Evolutionary conservation across 1,140 invertebrate species (phyloP).

Genomic region (Apis mellifera): DNA sequence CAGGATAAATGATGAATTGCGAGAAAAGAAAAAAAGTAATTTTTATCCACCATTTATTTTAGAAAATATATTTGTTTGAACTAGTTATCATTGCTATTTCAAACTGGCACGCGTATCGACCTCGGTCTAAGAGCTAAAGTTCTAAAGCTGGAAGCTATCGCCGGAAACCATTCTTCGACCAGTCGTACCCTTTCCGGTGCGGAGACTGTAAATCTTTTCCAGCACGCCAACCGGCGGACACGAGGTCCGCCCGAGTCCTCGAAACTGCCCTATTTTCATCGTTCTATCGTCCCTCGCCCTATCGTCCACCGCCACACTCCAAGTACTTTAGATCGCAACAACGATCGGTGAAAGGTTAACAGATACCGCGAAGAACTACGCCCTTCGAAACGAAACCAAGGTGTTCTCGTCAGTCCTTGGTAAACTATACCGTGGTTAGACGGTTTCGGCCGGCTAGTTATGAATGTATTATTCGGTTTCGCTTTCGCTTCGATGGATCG

Average conservation of each 20-base stretch:
- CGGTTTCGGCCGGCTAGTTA: conserved; percentile 36
- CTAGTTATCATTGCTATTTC: conserved; percentile 39
- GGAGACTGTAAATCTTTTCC: conserved; percentile 72
- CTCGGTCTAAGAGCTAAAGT: conserved; percentile 28
- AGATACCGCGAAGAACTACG: conserved; percentile 57
- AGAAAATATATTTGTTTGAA: background rate
- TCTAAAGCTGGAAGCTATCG: conserved; percentile 59
- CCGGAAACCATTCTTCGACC: conserved; percentile 75
- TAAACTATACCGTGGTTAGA: conserved; percentile 64
- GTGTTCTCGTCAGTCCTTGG: conserved; percentile 40
- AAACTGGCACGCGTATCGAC: conserved; percentile 61
- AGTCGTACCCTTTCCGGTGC: conserved; percentile 73
- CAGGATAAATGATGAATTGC: conserved; percentile 12
- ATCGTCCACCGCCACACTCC: conserved; percentile 22
- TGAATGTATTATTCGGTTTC: conserved; percentile 60
- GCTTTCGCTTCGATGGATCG: conserved; percentile 49
- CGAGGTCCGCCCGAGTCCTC: conserved; percentile 56
- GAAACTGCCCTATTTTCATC: conserved; percentile 65
- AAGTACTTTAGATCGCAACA: conserved; percentile 58
- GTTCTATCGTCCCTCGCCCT: conserved; percentile 39
- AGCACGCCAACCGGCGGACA: conserved; percentile 71
- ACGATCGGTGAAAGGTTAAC: conserved; percentile 64
- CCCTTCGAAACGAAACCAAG: conserved; percentile 38
- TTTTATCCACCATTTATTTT: background rate
- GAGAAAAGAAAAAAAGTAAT: background rate